Percentiles rank a stretch among this genome's conserved stretches.
These are phyloP conservation scores for Pollenia amentaria DNA, from an alignment of 2,888 invertebrate genomes.

Conservation along the genomic window DNA sequence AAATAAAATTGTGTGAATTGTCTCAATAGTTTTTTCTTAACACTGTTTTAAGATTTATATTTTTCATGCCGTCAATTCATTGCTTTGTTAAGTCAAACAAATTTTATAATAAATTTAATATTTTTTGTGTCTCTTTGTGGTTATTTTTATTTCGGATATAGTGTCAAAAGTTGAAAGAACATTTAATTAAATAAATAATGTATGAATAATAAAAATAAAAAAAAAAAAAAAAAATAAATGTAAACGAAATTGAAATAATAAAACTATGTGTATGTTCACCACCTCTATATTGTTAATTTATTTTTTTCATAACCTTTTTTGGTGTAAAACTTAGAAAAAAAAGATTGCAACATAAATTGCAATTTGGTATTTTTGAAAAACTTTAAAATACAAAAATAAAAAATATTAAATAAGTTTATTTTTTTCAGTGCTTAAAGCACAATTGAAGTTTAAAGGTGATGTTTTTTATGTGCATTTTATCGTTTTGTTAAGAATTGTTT, in stretches of 20 bases:
- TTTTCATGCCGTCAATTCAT: slow-evolving; percentile 26
- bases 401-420: background rate
- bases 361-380: slow-evolving; percentile 48
- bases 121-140: slow-evolving; percentile 32
- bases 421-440: slow-evolving; percentile 29
- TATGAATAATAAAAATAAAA: background rate
- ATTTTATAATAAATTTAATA: slow-evolving; percentile 48
- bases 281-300: slow-evolving; percentile 39
- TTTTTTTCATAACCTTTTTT: slow-evolving; percentile 51
- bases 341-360: slow-evolving; percentile 51
- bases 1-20: background rate
- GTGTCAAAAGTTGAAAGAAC: slow-evolving; percentile 71
- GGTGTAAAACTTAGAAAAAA: slow-evolving; percentile 32
- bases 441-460: slow-evolving; percentile 62
- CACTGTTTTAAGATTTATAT: slow-evolving; percentile 13
- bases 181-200: slow-evolving; percentile 71
- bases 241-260: slow-evolving; percentile 31
- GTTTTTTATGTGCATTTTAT: slow-evolving; percentile 43
- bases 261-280: slow-evolving; percentile 18
- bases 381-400: slow-evolving; percentile 11
- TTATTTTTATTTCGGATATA: slow-evolving; percentile 24
- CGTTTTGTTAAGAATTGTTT: slow-evolving; percentile 19
- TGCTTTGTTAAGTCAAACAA: slow-evolving; percentile 46
- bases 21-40: background rate
- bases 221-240: slow-evolving; percentile 12